phyloP scores from a whole-genome alignment of 2,113 vertebrate species.

The Bujurquina vittata region DNA sequence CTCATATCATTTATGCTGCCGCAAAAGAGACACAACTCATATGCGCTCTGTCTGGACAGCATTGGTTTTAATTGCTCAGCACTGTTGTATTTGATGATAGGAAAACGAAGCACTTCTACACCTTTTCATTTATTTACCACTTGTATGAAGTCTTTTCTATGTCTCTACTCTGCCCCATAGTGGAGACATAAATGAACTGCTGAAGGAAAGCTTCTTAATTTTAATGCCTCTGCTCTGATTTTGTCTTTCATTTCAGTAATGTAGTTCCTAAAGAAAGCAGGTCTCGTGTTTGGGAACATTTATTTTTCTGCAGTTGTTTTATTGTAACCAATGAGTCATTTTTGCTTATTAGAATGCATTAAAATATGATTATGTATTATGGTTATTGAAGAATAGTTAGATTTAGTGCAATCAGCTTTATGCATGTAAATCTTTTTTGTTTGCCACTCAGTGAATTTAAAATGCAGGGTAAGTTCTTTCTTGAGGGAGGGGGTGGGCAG shows the following conservation, averaged over 20 bases:
- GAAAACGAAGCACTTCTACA: neutral
- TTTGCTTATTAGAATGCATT: neutral
- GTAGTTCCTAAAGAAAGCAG: no score
- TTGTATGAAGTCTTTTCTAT: neutral
- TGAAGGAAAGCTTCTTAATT: neutral
- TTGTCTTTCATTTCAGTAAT: neutral
- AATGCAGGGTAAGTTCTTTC: neutral
- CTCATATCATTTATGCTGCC: neutral
- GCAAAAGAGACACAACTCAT: neutral
- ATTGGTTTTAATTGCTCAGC: neutral
- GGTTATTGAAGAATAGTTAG: neutral
- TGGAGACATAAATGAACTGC: slow-evolving; percentile 49
- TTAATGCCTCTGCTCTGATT: neutral
- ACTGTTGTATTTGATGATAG: neutral
- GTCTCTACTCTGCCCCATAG: slow-evolving; percentile 63
- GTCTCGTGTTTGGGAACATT: neutral
- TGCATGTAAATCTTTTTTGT: neutral
- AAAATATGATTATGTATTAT: neutral
- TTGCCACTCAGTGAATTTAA: neutral
- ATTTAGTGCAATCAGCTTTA: neutral
- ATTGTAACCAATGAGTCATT: neutral
- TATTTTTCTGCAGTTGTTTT: neutral
- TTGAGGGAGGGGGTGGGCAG: neutral
- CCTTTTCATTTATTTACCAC: neutral
- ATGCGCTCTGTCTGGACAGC: neutral